Evolutionary conservation across 2,888 invertebrate species (phyloP), one percentile per base, ranked within the genome.

Genomic region (Tyria jacobaeae): DNA sequence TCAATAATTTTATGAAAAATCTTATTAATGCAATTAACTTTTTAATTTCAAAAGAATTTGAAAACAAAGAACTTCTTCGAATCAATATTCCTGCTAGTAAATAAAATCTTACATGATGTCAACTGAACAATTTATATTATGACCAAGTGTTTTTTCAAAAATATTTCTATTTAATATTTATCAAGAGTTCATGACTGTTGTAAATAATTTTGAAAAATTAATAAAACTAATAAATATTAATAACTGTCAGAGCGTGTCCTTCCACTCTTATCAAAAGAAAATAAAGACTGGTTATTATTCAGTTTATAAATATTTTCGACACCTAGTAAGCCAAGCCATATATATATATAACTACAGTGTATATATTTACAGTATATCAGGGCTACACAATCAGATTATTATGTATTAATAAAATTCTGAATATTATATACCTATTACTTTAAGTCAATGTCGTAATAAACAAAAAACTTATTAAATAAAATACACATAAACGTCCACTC

Each of bases 401-500:
- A n/a, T n/a, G n/a, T n/a, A n/a, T n/a, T n/a, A n/a, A n/a, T n/a
- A n/a, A n/a, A n/a, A n/a, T n/a, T n/a, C n/a, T n/a, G n/a, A n/a
- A n/a, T n/a, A n/a, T n/a, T n/a, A n/a, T n/a, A n/a, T n/a, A n/a
- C n/a, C n/a, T n/a, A n/a, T n/a, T n/a, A n/a, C n/a, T n/a, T n/a
- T n/a, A n/a, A n/a, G n/a, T n/a, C n/a, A n/a, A n/a, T n/a, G n/a
- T n/a, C n/a, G n/a, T n/a, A n/a, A n/a, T n/a, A n/a, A n/a, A n/a
- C n/a, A n/a, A 31, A 7, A 31, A 31, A 6, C 4, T 31, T 31
- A 31, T 31, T 15, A 15, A 2, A 21, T 3, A 44, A 21, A 44
- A 10, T 21, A 5, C 15, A n/a, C 15, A 15, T 24, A 39, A 53
- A 55, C 14, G 21, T 44, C 3, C 10, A 66, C 63, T 64, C 54